Evolutionary conservation across 2,797 vertebrate genomes (phyloP).

Genomic region (Cichlasoma orientale): DNA sequence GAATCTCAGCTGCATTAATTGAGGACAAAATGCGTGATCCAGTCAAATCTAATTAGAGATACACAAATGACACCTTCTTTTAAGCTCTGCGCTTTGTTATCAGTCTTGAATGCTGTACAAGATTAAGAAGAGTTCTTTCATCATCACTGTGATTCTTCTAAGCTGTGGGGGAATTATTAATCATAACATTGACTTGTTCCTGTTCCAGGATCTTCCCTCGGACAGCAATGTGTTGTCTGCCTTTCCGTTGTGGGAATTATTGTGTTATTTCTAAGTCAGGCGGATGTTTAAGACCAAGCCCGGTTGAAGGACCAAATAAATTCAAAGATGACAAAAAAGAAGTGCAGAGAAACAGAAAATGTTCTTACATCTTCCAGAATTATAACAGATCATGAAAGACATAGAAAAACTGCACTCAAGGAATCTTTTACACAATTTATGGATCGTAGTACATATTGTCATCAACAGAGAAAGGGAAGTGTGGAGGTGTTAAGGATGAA

Average conservation of each 20-base stretch:
- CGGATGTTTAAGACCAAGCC: constrained; percentile 53
- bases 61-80: constrained; percentile 21
- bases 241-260: constrained; percentile 42
- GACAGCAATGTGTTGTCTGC: constrained; percentile 28
- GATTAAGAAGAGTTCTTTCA: constrained; percentile 47
- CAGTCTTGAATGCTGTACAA: neutral
- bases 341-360: neutral
- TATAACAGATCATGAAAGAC: neutral
- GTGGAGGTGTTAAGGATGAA: neutral
- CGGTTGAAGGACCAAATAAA: constrained; percentile 42
- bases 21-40: constrained; percentile 26
- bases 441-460: neutral
- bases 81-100: constrained; percentile 23
- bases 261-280: constrained; percentile 33
- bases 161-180: constrained; percentile 53
- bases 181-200: constrained; percentile 62
- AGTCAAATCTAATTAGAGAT: constrained; percentile 43
- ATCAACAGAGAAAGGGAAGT: neutral
- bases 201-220: constrained; percentile 44
- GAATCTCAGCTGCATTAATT: constrained; percentile 28
- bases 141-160: constrained; percentile 23
- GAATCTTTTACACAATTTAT: constrained; percentile 12
- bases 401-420: neutral
- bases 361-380: neutral
- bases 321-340: constrained; percentile 4